These are phyloP conservation scores for Elaphurus davidianus DNA, from an alignment of 2,113 vertebrate genomes.

Conservation along the genomic window DNA sequence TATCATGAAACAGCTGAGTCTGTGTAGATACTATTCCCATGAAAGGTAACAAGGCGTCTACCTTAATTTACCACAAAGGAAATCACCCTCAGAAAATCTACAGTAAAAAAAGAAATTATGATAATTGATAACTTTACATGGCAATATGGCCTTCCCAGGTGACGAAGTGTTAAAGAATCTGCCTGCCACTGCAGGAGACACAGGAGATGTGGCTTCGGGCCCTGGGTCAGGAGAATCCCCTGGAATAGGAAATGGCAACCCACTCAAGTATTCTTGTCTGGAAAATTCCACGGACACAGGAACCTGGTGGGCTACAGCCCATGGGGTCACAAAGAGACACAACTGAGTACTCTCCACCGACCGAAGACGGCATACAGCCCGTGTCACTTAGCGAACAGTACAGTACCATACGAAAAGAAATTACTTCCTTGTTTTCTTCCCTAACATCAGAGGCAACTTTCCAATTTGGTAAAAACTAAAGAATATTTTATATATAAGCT, in stretches of 20 bases:
- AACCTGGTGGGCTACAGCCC: not conserved
- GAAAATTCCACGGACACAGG: not conserved
- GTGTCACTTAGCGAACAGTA: not conserved
- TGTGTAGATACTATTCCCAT: not conserved
- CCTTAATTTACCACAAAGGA: not conserved
- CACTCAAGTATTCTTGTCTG: not conserved
- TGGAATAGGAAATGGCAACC: not conserved
- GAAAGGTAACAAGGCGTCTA: not conserved
- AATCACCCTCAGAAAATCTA: not conserved
- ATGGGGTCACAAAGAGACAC: not conserved
- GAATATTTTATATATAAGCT: conserved; percentile 8
- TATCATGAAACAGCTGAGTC: not conserved
- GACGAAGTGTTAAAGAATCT: not conserved
- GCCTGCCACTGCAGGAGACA: not conserved
- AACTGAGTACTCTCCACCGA: not conserved
- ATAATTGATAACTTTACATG: not conserved
- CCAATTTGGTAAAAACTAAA: not conserved
- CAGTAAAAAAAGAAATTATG: not conserved
- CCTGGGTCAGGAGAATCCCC: not conserved
- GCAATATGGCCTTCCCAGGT: not conserved
- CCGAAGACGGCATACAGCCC: not conserved
- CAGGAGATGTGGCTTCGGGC: not conserved
- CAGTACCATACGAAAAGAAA: not conserved
- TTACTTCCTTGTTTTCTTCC: not conserved
- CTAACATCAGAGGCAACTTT: not conserved